Conservation (phyloP, 2,888 invertebrate genomes). For the Anoncus sp. region DNA sequence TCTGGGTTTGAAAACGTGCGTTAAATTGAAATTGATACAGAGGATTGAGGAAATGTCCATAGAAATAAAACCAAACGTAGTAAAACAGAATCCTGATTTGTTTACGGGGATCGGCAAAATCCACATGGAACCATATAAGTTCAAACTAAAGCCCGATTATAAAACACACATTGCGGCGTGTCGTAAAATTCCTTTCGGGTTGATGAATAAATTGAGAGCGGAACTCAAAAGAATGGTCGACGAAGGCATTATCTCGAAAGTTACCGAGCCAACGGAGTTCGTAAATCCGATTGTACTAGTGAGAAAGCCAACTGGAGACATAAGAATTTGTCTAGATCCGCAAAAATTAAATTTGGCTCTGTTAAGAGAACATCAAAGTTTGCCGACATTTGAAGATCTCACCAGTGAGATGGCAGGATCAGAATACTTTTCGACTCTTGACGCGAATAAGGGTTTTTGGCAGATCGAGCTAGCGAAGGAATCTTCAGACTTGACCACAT, state of each 20-base stretch:
- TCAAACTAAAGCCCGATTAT: constrained; percentile 1
- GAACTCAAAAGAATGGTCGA: constrained; percentile 56
- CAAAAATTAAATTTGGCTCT: constrained; percentile 63
- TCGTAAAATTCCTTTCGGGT: constrained; percentile 50
- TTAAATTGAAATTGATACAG: constrained; percentile 29
- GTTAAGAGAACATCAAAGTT: constrained; percentile 64
- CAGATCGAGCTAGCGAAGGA: constrained; percentile 47
- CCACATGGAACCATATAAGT: constrained; percentile 49
- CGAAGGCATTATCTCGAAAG: constrained; percentile 58
- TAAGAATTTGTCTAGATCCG: constrained; percentile 67
- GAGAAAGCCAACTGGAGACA: constrained; percentile 52
- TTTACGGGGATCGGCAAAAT: constrained; percentile 65
- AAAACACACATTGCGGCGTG: constrained; percentile 19
- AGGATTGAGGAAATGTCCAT: constrained; percentile 22
- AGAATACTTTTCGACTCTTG: constrained; percentile 54
- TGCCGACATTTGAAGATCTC: constrained; percentile 61
- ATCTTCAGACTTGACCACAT: constrained; percentile 45
- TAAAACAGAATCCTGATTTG: constrained; percentile 52
- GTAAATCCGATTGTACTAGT: constrained; percentile 65
- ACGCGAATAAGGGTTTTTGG: constrained; percentile 62
- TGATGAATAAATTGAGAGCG: constrained; percentile 40
- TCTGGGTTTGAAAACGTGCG: constrained; percentile 38
- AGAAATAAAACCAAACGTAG: constrained; percentile 1
- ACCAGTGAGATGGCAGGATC: constrained; percentile 51
- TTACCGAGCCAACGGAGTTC: constrained; percentile 65